phyloP scores from a whole-genome alignment of 2,113 vertebrate genomes.

The Entomyzon cyanotis region DNA sequence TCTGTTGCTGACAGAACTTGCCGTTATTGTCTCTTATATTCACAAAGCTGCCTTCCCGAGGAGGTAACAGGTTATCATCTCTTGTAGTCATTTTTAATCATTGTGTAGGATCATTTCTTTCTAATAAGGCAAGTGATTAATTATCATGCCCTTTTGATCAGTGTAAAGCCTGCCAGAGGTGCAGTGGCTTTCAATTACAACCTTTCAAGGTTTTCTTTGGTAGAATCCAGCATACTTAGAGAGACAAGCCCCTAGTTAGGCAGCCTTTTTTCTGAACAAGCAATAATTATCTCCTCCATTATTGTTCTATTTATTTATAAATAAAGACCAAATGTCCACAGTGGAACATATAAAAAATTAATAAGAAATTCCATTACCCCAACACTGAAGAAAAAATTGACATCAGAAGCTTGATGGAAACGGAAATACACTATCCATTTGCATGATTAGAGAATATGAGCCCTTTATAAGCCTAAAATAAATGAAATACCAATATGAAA shows the following conservation, averaged over 20 bases:
- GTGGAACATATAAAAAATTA: background rate
- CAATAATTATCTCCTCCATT: background rate
- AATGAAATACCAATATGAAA: conserved; percentile 36
- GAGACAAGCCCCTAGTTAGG: background rate
- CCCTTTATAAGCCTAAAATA: conserved; percentile 15
- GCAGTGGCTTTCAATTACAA: background rate
- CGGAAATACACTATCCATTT: background rate
- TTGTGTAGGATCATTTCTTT: conserved; percentile 5
- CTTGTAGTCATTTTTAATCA: conserved; percentile 51
- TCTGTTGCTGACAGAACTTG: background rate
- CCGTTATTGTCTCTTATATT: conserved; percentile 24
- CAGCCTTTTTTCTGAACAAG: background rate
- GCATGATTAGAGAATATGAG: conserved; percentile 5
- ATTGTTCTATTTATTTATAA: conserved; percentile 4
- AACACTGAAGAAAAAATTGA: conserved; percentile 1
- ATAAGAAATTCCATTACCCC: background rate
- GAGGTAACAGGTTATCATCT: conserved; percentile 13
- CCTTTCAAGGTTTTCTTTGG: background rate
- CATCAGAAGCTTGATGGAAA: conserved; percentile 16
- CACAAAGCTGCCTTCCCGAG: background rate
- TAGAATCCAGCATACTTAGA: background rate
- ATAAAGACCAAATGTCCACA: background rate
- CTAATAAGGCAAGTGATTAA: conserved; percentile 56
- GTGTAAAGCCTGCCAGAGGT: background rate
- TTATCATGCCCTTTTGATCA: background rate